Percentiles rank a stretch among this genome's conserved stretches.
phyloP scores from a whole-genome alignment of 2,113 vertebrate species.

The Apteryx mantelli region DNA sequence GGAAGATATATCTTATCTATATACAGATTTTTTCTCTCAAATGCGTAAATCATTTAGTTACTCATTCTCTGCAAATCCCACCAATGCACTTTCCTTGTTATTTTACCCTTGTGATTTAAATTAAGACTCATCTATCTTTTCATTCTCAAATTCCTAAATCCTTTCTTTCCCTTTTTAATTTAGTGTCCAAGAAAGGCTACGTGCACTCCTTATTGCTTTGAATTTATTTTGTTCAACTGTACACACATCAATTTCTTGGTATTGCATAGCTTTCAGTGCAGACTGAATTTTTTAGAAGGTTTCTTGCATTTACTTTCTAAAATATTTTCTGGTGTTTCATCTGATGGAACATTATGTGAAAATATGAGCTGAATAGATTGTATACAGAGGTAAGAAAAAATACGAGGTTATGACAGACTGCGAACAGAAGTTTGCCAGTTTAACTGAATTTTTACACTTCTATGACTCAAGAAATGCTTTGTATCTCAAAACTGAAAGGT shows the following conservation, averaged over 20 bases:
- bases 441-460: conserved; percentile 45
- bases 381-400: background rate
- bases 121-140: background rate
- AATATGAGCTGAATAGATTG: background rate
- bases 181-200: background rate
- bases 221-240: background rate
- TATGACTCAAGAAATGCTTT: conserved; percentile 33
- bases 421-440: conserved; percentile 26
- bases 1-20: background rate
- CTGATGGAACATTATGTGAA: background rate
- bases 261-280: background rate
- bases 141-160: background rate
- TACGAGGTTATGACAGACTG: background rate
- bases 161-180: conserved; percentile 36
- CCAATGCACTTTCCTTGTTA: background rate
- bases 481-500: conserved; percentile 32
- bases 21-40: background rate
- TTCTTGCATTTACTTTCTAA: conserved; percentile 20
- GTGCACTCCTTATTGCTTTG: background rate
- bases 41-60: background rate
- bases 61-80: background rate
- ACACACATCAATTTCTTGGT: background rate
- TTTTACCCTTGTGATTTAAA: conserved; percentile 20
- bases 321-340: conserved; percentile 14
- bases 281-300: background rate